Evolutionary conservation across 2,797 vertebrate genomes (phyloP).

Genomic region (Silurus lanzhouensis): DNA sequence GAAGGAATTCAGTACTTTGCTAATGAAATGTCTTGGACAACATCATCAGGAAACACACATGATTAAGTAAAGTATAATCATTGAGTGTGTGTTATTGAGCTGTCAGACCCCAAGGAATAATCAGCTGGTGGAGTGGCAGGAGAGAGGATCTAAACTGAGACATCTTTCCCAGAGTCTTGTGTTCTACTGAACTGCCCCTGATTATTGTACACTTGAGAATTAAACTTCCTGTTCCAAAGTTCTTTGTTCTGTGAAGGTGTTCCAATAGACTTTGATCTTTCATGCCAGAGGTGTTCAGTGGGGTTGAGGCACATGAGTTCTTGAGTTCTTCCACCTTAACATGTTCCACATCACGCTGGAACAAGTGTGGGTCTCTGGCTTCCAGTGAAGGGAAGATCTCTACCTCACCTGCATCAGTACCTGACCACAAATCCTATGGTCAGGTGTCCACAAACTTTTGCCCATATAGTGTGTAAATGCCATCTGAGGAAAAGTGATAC

Average conservation of each 20-base stretch:
- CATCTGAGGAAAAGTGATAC: too few relatives aligned
- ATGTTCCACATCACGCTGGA: not conserved
- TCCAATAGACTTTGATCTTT: not conserved
- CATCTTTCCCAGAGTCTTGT: not conserved
- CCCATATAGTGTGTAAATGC: too few relatives aligned
- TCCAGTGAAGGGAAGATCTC: not conserved
- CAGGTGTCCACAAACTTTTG: too few relatives aligned
- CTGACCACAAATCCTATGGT: too few relatives aligned
- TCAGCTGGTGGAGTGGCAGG: slow-evolving; percentile 47
- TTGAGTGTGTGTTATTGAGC: not conserved
- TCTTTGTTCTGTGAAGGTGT: not conserved
- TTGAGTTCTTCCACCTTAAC: too few relatives aligned
- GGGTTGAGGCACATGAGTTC: not conserved
- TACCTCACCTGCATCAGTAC: too few relatives aligned
- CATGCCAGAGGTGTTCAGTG: not conserved
- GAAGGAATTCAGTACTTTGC: not conserved
- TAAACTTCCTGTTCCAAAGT: not conserved
- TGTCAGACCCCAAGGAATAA: slow-evolving; percentile 8
- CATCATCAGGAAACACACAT: not conserved
- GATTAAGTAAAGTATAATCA: not conserved
- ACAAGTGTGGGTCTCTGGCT: not conserved
- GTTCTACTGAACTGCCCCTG: not conserved
- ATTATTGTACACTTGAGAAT: not conserved
- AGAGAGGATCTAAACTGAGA: slow-evolving; percentile 4
- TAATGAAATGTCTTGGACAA: not conserved